Conservation (phyloP, 2,113 vertebrate genomes). For the Glaucidium brasilianum region DNA sequence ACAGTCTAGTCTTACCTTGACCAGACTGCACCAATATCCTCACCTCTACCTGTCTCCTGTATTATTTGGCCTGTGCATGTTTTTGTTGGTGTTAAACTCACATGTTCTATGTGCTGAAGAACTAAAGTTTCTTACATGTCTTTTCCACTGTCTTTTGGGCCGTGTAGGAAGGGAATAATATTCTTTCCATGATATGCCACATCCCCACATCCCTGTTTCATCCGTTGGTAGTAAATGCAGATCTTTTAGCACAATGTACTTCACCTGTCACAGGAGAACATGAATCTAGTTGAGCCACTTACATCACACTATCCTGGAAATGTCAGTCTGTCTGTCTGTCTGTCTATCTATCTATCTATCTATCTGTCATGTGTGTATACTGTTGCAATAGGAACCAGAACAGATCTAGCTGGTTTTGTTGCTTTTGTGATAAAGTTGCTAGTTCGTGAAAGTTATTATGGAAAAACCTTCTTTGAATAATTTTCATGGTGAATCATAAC, state of each 20-base stretch:
- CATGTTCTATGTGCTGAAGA: background rate
- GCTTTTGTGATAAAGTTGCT: background rate
- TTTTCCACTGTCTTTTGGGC: background rate
- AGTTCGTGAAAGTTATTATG: background rate
- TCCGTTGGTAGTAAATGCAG: background rate
- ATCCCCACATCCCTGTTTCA: background rate
- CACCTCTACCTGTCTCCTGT: background rate
- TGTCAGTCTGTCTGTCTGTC: background rate
- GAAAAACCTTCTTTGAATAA: background rate
- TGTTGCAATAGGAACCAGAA: background rate
- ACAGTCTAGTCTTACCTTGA: background rate
- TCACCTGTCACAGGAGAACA: background rate
- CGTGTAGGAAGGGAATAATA: background rate
- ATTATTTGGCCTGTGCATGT: background rate
- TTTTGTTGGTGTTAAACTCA: background rate
- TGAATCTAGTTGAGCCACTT: background rate
- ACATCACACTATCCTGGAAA: background rate
- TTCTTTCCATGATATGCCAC: background rate
- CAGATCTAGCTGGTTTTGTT: conserved; percentile 6
- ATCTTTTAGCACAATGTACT: background rate
- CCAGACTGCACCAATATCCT: background rate
- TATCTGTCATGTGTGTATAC: background rate
- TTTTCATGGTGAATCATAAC: background rate
- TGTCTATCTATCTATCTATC: background rate
- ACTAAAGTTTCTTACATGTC: background rate